phyloP scores from a whole-genome alignment of 1,140 invertebrate species.

The Drosophila azteca region DNA sequence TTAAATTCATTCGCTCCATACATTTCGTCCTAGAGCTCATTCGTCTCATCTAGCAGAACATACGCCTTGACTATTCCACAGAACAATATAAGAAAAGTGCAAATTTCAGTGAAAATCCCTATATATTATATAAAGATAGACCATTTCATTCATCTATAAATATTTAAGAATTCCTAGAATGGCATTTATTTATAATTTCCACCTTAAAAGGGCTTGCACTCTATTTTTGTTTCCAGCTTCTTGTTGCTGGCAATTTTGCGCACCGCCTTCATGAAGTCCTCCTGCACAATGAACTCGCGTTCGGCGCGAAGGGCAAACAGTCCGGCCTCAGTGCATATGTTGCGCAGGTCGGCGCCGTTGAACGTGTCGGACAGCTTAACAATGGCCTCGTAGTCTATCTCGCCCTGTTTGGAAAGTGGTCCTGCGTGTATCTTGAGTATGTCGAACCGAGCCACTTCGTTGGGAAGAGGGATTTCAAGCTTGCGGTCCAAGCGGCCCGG shows the following conservation, averaged over 20 bases:
- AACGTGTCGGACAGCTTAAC: conserved; percentile 99
- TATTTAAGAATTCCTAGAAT: too few relatives aligned
- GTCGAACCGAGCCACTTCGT: conserved; percentile 93
- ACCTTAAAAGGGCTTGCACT: conserved; percentile 98
- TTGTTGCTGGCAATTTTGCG: conserved; percentile 99
- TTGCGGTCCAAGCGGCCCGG: conserved; percentile 98
- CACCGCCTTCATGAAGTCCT: conserved; percentile 99
- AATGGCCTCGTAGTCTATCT: conserved; percentile 99
- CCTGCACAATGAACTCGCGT: conserved; percentile 96
- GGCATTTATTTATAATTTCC: background rate
- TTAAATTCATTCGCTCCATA: too few relatives aligned
- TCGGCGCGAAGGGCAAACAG: conserved; percentile 95
- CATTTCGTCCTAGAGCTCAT: too few relatives aligned
- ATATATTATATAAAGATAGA: too few relatives aligned
- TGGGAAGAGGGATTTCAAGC: conserved; percentile 98
- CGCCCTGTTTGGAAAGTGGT: conserved; percentile 98
- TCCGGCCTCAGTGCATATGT: conserved; percentile 99
- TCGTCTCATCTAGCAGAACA: too few relatives aligned
- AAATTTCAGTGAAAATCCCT: too few relatives aligned
- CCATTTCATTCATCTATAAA: too few relatives aligned
- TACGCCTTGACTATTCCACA: too few relatives aligned
- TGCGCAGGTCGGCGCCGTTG: conserved; percentile 99
- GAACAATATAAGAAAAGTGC: too few relatives aligned
- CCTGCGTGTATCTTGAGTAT: conserved; percentile 99
- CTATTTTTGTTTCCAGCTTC: conserved; percentile 98